Base-by-base conservation (phyloP, 2,888 invertebrate genomes). In the Lasioglossum calceatum region DNA sequence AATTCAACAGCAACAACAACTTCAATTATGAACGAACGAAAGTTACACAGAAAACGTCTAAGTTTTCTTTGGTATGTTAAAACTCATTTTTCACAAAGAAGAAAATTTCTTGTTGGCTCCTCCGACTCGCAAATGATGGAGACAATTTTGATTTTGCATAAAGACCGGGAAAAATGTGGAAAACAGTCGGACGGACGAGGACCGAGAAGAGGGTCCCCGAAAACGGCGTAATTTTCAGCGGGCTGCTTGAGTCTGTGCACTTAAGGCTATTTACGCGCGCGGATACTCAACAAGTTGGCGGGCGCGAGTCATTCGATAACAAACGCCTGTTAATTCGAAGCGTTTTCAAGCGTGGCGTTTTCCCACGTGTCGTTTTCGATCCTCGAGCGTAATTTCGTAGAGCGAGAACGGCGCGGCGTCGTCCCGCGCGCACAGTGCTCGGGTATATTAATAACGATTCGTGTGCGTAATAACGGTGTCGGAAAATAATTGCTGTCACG, bases 401-500 rank as follows among this genome's bases (percentile, higher is more conserved):
- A 54, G 32, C 73, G 32, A 32, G 16, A 8, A 64, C 64, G 47
- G 4, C 16, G 32, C 27, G 27, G 27, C 27, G 27, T 4, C 32
- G 32, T 32, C 8, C n/a, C n/a, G 12, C 58, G n/a, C 4, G n/a
- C 58, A n/a, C n/a, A 23, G 12, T 16, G 7, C 64, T 2, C 19
- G 10, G 16, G 7, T 39, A 70, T 70, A 23, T 70, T 70, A 70
- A 70, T 70, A 70, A 70, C 19, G 67, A 36, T 36, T 70, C 36
- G 64, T 64, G 67, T 67, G 67, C 10, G 36, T 67, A 67, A 67
- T 3, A 67, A 67, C 67, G 36, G 32, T 12, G 44, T 23, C 12
- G 73, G 12, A 23, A 71, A 71, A 71, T 71, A 79, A 79, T 72
- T 47, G 73, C 73, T 64, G 44, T 64, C 73, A 73, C 73, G 58